Conservation (phyloP, 2,888 invertebrate genomes). For the Apamea sordens region DNA sequence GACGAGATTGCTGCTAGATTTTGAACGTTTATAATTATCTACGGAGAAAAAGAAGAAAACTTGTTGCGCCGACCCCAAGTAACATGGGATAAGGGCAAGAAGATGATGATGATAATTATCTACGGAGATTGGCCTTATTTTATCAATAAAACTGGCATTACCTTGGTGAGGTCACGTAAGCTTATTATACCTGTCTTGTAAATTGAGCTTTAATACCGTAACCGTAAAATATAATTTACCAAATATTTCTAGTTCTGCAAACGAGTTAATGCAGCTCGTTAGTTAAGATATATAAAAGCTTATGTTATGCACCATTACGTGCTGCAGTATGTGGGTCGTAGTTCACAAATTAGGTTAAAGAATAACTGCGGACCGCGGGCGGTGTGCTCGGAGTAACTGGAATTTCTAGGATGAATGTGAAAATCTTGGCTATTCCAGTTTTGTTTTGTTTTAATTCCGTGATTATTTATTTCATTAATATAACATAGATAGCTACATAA, state of each 20-base stretch:
- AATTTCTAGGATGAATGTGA: neutral
- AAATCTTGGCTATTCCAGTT: neutral
- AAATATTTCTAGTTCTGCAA: neutral
- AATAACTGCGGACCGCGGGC: neutral
- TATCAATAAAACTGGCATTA: too few species aligned
- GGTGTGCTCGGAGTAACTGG: constrained; percentile 5
- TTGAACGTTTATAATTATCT: too few species aligned
- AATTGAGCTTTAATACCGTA: neutral
- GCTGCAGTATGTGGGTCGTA: constrained; percentile 18
- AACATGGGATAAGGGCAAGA: too few species aligned
- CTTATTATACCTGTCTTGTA: too few species aligned
- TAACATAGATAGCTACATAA: too few species aligned
- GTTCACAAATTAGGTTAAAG: constrained; percentile 35
- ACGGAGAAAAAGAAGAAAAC: too few species aligned
- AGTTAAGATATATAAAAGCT: neutral
- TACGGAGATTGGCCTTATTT: too few species aligned
- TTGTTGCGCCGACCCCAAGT: too few species aligned
- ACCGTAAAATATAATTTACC: neutral
- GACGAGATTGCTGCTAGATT: too few species aligned
- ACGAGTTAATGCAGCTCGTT: neutral
- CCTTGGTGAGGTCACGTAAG: too few species aligned
- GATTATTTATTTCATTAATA: too few species aligned
- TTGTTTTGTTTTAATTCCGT: neutral
- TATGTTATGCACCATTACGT: neutral
- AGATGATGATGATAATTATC: too few species aligned